phyloP scores from a whole-genome alignment of 2,888 invertebrate genomes.

The Oligia strigilis region DNA sequence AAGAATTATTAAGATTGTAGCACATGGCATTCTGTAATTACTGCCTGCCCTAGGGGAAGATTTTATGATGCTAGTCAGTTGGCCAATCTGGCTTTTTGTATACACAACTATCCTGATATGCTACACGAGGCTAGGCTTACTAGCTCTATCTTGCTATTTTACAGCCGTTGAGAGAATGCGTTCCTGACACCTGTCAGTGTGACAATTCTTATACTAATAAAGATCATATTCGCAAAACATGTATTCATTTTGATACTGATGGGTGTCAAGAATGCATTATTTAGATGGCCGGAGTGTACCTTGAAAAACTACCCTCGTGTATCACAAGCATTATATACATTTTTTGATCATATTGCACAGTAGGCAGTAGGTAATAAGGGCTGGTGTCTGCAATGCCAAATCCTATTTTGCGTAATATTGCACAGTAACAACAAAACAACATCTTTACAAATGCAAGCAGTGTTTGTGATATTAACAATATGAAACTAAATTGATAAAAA shows the following conservation, averaged over 20 bases:
- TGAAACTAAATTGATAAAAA: slow-evolving; percentile 4
- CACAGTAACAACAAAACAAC: not conserved
- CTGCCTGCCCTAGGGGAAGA: not conserved
- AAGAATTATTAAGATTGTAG: not conserved
- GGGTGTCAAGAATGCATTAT: not conserved
- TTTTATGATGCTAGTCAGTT: not conserved
- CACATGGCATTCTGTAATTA: not conserved
- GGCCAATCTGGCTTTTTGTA: not conserved
- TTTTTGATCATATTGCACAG: not conserved
- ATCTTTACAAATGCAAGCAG: not conserved
- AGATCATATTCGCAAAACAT: no score
- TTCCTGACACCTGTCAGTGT: not conserved
- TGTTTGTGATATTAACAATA: not conserved
- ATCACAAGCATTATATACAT: not conserved
- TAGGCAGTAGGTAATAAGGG: not conserved
- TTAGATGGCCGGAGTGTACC: not conserved
- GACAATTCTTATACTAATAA: not conserved
- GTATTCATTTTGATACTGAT: not conserved
- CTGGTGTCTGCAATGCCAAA: not conserved
- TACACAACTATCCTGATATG: not conserved
- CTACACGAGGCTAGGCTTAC: not conserved
- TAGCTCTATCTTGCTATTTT: not conserved
- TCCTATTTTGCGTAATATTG: not conserved
- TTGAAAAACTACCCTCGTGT: not conserved
- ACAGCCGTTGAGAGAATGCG: no score